Base-by-base conservation (phyloP, 2,888 invertebrate genomes). In the Ophonus ardosiacus region DNA sequence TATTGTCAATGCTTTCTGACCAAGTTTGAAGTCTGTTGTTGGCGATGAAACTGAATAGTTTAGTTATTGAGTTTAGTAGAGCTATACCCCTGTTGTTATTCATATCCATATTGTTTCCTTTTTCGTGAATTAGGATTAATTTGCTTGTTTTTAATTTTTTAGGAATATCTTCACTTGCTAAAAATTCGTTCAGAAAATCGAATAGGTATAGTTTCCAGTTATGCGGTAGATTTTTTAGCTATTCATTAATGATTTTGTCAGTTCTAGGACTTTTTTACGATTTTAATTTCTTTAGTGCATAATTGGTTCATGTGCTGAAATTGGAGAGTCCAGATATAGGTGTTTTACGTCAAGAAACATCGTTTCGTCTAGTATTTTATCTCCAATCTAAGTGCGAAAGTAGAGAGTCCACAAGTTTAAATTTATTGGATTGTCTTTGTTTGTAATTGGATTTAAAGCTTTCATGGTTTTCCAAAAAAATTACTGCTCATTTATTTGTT, bases 31-130 rank as follows among this genome's bases (percentile, higher is more conserved):
- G 15, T 74, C 74, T 74, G 15, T 74, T 51, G 17, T 74, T 74
- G 1, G 40, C 8, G 3, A 74, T 74, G 43, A 40, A 74, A 5
- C 15, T 74, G 15, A 74, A 74, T 0, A 74, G 40, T 74, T 74
- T 74, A 13, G 43, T 74, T 13, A 74, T 74, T 17, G 74, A n/a
- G 18, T 74, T 74, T 2, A 74, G 17, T 24, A 74, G 24, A 31
- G 74, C 74, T 21, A 65, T 65, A 31, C 65, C 74, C n/a, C 74
- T 74, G 15, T 74, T 40, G 15, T 74, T 74, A n/a, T 74, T n/a
- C 13, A 74, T 40, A 40, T 74, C 74, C 7, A 7, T 40, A 5
- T 5, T 10, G 15, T 74, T 10, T 6, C 74, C 15, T 74, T 74
- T 74, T 74, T 74, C 40, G 15, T 74, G 43, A 0, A 74, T 43